Evolutionary conservation across 2,113 vertebrate species (phyloP).

Genomic region (Xiphias gladius): DNA sequence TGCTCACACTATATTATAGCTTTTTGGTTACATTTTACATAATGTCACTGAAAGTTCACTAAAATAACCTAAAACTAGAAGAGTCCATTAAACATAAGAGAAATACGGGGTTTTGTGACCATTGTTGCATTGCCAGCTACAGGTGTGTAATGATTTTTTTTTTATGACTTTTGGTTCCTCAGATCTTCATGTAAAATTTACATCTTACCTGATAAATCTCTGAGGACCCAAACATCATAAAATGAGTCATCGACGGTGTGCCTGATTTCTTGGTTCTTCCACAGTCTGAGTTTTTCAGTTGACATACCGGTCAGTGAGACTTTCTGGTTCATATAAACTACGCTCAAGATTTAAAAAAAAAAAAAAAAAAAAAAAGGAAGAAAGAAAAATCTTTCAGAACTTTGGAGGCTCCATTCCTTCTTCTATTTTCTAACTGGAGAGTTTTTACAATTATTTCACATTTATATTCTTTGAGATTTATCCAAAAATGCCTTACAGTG

Average conservation of each 20-base stretch:
- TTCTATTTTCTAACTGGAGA: background rate
- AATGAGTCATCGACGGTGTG: background rate
- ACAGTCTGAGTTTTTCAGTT: background rate
- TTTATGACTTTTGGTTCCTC: background rate
- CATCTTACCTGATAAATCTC: background rate
- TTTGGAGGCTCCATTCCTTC: background rate
- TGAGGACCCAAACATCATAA: background rate
- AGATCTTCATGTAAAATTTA: background rate
- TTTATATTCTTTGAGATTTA: background rate
- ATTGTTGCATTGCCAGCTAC: background rate
- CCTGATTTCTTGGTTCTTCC: too few species aligned
- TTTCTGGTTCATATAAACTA: background rate
- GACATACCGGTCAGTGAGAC: background rate
- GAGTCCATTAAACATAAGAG: background rate
- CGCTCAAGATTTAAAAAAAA: too few species aligned
- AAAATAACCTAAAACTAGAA: constrained; percentile 3
- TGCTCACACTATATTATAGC: background rate
- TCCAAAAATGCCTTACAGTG: background rate
- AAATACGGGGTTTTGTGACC: background rate
- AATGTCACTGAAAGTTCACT: background rate
- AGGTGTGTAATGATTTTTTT: background rate
- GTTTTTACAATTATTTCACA: background rate
- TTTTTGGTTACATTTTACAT: constrained; percentile 17
- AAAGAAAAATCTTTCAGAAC: background rate
- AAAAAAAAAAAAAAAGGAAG: too few species aligned